Conservation (phyloP, 2,888 invertebrate species). For the Pammene aurita region DNA sequence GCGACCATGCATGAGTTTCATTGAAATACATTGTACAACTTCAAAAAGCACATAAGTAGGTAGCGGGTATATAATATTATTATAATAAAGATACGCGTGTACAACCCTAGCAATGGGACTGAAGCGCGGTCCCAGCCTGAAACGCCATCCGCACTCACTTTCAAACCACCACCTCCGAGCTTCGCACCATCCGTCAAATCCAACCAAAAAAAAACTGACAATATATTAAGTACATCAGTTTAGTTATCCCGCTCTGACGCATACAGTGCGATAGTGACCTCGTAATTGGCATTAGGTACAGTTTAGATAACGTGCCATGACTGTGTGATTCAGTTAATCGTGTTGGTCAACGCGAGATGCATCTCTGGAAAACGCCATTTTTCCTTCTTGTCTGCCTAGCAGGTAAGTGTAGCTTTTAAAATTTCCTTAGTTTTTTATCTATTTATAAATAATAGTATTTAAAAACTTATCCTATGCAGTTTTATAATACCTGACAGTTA, state of each 20-base stretch:
- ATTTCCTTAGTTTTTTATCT: background rate
- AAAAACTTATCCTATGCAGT: no score
- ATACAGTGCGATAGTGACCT: slow-evolving; percentile 3
- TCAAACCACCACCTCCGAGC: slow-evolving; percentile 25
- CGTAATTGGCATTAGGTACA: slow-evolving; percentile 1
- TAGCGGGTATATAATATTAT: no score
- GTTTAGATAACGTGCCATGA: slow-evolving; percentile 11
- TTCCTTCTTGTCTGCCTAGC: slow-evolving; percentile 18
- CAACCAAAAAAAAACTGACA: background rate
- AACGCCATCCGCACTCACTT: slow-evolving; percentile 35
- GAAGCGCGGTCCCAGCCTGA: slow-evolving; percentile 34
- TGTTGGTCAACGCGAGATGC: slow-evolving; percentile 18
- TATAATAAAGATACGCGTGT: no score
- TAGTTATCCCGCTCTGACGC: background rate
- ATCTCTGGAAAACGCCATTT: slow-evolving; percentile 15
- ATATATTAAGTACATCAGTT: background rate
- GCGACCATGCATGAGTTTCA: no score
- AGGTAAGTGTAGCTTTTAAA: slow-evolving; percentile 28
- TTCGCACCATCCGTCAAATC: slow-evolving; percentile 10
- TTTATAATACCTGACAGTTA: no score
- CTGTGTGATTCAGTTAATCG: slow-evolving; percentile 26
- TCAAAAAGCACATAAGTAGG: no score
- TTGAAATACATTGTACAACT: no score
- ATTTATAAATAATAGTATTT: no score
- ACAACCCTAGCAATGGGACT: slow-evolving; percentile 33